Base-by-base conservation (phyloP, 2,113 vertebrate genomes). In the Engystomops pustulosus region DNA sequence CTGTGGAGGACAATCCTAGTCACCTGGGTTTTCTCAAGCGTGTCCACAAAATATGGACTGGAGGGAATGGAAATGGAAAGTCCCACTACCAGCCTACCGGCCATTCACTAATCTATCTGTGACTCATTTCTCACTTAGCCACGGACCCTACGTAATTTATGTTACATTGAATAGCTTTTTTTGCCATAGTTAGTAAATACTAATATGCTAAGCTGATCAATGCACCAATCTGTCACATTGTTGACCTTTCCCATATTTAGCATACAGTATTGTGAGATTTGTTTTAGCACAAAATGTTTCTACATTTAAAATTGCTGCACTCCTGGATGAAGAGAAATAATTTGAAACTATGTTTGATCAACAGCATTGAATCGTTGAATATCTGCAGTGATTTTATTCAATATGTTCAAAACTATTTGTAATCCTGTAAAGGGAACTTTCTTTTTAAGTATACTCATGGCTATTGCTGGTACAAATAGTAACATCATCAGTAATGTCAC, bases 161-260 rank as follows among this genome's bases (percentile, higher is more conserved):
- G 60, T 41, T 80, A 68, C 67, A 60, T 67, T 80, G 38, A 41
- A 41, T 41, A 15, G 20, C 65, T 80, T 15, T 69, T 45, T 47
- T 80, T 5, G 44, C 44, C 79, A 80, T 51, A 49, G 65, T 34
- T n/a, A 81, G 53, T 81, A 81, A 69, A 65, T 1, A 25, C 70
- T 25, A 70, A 36, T 81, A 45, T 81, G 79, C 45, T 65, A 81
- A 17, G 30, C 41, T 17, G 45, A 81, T 81, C 79, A 81, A 51
- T 70, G 12, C 8, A 53, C 30, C 62, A 15, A 36, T 69, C 65
- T 30, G 27, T 69, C 79, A 51, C 70, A 25, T 51, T 53, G 65
- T 69, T 81, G 65, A 70, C 79, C 44, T 81, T 69, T 81, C 58
- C 30, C 27, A 53, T 38, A 69, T 70, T 17, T 53, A 81, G 36